These are phyloP conservation scores for Uloborus diversus DNA, from an alignment of 1,140 invertebrate genomes.

Conservation along the genomic window DNA sequence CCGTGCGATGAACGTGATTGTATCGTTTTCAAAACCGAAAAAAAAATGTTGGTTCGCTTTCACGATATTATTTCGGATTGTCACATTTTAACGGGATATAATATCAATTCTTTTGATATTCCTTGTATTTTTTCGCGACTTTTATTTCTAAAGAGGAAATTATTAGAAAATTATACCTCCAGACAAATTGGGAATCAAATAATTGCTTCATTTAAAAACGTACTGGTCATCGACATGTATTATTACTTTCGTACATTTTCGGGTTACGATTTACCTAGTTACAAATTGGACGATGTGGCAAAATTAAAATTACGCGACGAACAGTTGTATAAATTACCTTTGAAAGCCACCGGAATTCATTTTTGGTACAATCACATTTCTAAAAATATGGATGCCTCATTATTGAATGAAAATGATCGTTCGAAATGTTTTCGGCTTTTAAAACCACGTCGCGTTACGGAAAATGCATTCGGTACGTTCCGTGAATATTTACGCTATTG, in stretches of 20 bases:
- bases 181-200: not conserved
- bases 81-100: conserved; percentile 16
- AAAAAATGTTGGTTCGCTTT: conserved; percentile 1
- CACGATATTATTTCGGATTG: not conserved
- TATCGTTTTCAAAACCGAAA: not conserved
- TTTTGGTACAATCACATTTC: conserved; percentile 9
- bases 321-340: conserved; percentile 5
- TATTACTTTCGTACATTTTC: conserved; percentile 27
- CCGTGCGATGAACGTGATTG: not conserved
- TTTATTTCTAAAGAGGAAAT: not conserved
- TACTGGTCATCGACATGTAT: conserved; percentile 23
- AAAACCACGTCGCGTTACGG: not conserved
- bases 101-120: conserved; percentile 19
- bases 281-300: conserved; percentile 31
- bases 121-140: conserved; percentile 15
- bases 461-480: conserved; percentile 10
- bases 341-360: conserved; percentile 4
- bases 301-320: not conserved
- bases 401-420: not conserved
- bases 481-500: conserved; percentile 1
- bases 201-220: conserved; percentile 7
- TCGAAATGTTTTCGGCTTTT: not conserved
- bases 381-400: no score
- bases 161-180: conserved; percentile 2
- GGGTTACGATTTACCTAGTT: conserved; percentile 7